phyloP scores from a whole-genome alignment of 2,888 invertebrate genomes.

The Cordilura impudica region DNA sequence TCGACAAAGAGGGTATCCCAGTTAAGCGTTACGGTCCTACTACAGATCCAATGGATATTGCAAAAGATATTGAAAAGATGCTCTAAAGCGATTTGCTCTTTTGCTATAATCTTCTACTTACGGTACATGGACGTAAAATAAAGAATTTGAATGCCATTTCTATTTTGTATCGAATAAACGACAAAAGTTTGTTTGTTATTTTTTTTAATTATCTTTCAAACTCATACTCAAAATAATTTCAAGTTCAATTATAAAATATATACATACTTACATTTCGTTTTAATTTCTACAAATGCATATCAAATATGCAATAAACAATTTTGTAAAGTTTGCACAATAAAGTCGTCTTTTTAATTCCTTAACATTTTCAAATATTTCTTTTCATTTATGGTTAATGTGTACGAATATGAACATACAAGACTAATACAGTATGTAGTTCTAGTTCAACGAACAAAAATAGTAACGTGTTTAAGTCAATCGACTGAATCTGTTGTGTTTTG shows the following conservation, averaged over 20 bases:
- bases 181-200: not conserved
- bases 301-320: constrained; percentile 6
- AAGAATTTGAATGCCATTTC: no score
- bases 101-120: no score
- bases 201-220: not conserved
- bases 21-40: constrained; percentile 77
- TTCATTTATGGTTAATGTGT: constrained; percentile 4
- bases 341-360: constrained; percentile 12
- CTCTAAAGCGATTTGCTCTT: no score
- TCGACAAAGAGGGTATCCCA: constrained; percentile 76
- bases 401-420: not conserved
- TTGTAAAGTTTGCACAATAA: constrained; percentile 20
- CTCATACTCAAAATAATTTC: not conserved
- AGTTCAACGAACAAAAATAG: constrained; percentile 56
- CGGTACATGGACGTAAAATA: no score
- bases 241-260: not conserved
- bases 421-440: constrained; percentile 4
- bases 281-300: constrained; percentile 13
- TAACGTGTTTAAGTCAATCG: constrained; percentile 63
- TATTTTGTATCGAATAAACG: no score
- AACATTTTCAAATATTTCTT: constrained; percentile 6
- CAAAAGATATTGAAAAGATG: constrained; percentile 76
- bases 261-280: not conserved
- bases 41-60: constrained; percentile 77
- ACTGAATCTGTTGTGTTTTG: not conserved